phyloP scores from a whole-genome alignment of 2,797 vertebrate genomes.

The Protonibea diacanthus region DNA sequence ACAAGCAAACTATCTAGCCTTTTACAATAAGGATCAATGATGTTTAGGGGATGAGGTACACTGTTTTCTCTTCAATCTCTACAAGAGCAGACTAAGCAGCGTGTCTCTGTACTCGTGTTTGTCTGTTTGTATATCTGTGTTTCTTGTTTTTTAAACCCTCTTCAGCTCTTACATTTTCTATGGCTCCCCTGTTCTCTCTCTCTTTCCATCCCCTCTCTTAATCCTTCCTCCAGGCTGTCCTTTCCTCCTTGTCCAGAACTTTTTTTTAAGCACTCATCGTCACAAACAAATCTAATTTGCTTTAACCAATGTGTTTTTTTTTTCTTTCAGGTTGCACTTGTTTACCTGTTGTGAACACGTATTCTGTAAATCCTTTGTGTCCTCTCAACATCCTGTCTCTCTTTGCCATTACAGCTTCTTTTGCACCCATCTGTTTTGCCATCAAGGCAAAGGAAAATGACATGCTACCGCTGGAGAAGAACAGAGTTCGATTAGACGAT shows the following conservation, averaged over 20 bases:
- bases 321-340: conserved; percentile 7
- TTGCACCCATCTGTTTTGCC: conserved; percentile 99
- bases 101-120: not conserved
- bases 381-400: conserved; percentile 13
- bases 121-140: not conserved
- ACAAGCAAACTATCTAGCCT: conserved; percentile 35
- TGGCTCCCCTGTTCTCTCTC: not conserved
- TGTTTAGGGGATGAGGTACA: conserved; percentile 26
- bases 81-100: not conserved
- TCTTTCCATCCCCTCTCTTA: not conserved
- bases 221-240: not conserved
- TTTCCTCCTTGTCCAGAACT: not conserved
- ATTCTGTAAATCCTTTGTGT: conserved; percentile 2
- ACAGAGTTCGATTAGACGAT: conserved; percentile 94
- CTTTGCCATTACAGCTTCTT: conserved; percentile 86
- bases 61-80: conserved; percentile 32
- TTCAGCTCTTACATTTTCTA: not conserved
- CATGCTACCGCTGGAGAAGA: conserved; percentile 96
- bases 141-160: not conserved
- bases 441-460: conserved; percentile 98
- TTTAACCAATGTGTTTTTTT: not conserved
- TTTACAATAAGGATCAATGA: conserved; percentile 21
- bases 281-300: conserved; percentile 4
- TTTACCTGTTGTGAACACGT: not conserved
- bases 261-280: not conserved